Evolutionary conservation across 2,113 vertebrate genomes (phyloP).

Genomic region (Mobula birostris): DNA sequence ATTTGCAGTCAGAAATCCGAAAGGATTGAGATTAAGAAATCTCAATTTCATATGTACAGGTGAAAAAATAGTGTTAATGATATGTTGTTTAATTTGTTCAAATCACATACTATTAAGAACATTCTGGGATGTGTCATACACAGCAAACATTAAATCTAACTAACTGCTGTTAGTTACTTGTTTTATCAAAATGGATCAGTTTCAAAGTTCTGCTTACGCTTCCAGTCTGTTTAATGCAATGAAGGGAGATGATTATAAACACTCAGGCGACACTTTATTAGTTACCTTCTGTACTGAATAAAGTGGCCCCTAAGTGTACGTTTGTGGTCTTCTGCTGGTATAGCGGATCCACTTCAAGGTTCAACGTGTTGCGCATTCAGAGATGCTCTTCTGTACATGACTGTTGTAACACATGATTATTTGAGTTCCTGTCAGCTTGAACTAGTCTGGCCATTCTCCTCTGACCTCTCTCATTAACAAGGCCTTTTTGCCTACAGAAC

Average conservation of each 20-base stretch:
- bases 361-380: too few species aligned
- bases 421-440: too few species aligned
- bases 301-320: too few species aligned
- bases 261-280: too few species aligned
- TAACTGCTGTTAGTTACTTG: not conserved
- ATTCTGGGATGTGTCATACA: not conserved
- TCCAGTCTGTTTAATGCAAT: not conserved
- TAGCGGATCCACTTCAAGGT: too few species aligned
- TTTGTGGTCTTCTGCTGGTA: too few species aligned
- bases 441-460: too few species aligned
- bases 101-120: not conserved
- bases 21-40: not conserved
- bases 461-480: too few species aligned
- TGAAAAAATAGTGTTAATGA: not conserved
- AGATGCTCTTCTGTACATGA: too few species aligned
- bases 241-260: not conserved
- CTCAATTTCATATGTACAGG: not conserved
- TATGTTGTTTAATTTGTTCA: slow-evolving; percentile 3
- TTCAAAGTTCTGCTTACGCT: not conserved
- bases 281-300: too few species aligned
- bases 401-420: too few species aligned
- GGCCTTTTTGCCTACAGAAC: too few species aligned
- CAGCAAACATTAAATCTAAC: not conserved
- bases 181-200: not conserved
- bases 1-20: not conserved